Evolutionary conservation across 1,140 invertebrate species (phyloP).

Genomic region (Arion vulgaris): DNA sequence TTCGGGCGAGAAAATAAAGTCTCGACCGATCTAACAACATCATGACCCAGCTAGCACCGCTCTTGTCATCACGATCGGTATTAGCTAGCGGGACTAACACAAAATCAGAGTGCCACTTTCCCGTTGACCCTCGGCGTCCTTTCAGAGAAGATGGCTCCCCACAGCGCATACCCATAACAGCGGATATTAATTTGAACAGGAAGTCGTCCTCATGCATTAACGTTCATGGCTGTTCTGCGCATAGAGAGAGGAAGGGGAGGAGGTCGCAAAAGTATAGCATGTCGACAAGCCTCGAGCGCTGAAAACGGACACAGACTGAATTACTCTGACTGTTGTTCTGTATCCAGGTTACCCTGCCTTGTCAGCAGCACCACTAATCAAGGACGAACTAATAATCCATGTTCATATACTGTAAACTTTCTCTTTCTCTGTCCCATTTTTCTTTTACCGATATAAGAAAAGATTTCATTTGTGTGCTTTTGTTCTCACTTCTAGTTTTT

Average conservation of each 20-base stretch:
- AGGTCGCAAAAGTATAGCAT: slow-evolving; percentile 5
- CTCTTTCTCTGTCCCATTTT: background rate
- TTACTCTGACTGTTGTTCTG: background rate
- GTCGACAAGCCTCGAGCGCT: slow-evolving; percentile 2
- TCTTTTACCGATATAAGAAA: too few relatives aligned
- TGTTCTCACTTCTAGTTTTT: too few relatives aligned
- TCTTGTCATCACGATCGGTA: slow-evolving; percentile 5
- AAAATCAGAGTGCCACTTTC: background rate
- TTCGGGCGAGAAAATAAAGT: background rate
- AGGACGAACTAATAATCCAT: background rate
- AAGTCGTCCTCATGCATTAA: slow-evolving; percentile 29
- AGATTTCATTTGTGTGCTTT: too few relatives aligned
- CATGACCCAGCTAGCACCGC: slow-evolving; percentile 2
- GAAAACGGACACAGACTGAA: slow-evolving; percentile 8
- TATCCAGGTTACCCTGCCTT: slow-evolving; percentile 10
- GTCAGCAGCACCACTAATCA: slow-evolving; percentile 14
- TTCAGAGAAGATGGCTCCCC: slow-evolving; percentile 26
- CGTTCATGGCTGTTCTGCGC: background rate
- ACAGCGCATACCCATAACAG: slow-evolving; percentile 21
- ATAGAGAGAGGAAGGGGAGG: slow-evolving; percentile 18
- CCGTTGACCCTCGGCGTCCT: slow-evolving; percentile 12
- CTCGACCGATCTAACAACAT: background rate
- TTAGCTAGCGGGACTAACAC: background rate
- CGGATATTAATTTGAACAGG: slow-evolving; percentile 36
- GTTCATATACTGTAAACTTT: background rate